Percentiles rank a stretch among this genome's conserved stretches.
These are phyloP conservation scores for Monochamus saltuarius DNA, from an alignment of 1,140 invertebrate genomes.

Conservation along the genomic window DNA sequence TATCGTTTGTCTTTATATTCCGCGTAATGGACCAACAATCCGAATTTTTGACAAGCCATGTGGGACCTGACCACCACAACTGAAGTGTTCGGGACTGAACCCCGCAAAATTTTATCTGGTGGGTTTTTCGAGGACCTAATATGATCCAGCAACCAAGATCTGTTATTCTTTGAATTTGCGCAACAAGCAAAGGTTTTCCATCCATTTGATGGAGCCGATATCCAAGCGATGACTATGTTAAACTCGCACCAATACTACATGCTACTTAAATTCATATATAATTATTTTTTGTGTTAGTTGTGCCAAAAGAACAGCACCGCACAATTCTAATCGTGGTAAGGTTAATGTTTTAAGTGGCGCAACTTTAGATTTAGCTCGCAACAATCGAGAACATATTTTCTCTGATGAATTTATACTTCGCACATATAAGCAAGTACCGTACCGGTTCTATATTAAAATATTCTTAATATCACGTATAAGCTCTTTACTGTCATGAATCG, in stretches of 20 bases:
- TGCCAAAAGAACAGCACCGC: conserved; percentile 18
- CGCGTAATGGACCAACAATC: too few species aligned
- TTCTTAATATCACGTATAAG: conserved; percentile 32
- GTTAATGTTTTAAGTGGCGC: conserved; percentile 38
- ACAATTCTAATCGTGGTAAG: conserved; percentile 34
- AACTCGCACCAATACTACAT: conserved; percentile 36
- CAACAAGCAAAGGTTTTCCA: conserved; percentile 35
- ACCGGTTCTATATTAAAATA: conserved; percentile 23
- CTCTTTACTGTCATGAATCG: conserved; percentile 28
- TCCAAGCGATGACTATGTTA: conserved; percentile 29
- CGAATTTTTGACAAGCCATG: too few species aligned
- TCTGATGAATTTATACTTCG: conserved; percentile 13
- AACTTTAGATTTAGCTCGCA: conserved; percentile 36
- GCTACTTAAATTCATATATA: conserved; percentile 32
- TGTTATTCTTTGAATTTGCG: conserved; percentile 25
- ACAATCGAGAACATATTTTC: conserved; percentile 12
- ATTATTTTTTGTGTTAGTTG: conserved; percentile 12
- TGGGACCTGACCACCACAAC: neutral
- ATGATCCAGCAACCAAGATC: too few species aligned
- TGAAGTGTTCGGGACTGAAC: conserved; percentile 3
- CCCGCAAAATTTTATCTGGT: too few species aligned
- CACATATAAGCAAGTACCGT: conserved; percentile 23
- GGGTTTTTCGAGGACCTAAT: too few species aligned
- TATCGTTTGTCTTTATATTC: too few species aligned
- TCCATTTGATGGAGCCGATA: conserved; percentile 7